A percentile compares a stretch with the other conserved stretches of the same genome.
Conservation (phyloP, 2,888 invertebrate species). For the Zaprionus lineosus region DNA sequence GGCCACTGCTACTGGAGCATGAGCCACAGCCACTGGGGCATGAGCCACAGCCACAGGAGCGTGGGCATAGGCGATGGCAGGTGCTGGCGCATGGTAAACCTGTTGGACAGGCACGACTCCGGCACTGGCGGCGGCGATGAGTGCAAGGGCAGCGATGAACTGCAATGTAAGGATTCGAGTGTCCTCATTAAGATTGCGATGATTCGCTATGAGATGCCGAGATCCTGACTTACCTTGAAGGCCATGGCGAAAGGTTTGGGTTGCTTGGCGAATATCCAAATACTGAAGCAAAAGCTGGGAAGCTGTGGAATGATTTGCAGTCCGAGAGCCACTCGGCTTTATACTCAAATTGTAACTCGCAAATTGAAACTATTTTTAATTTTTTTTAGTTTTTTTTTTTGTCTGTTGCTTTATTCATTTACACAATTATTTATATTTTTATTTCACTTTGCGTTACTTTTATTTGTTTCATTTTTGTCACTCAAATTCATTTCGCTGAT, state of each 20-base stretch:
- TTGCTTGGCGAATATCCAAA: conserved; percentile 38
- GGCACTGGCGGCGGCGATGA: conserved; percentile 71
- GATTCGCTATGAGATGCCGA: too few relatives aligned
- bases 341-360: conserved; percentile 50
- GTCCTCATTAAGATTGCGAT: too few relatives aligned
- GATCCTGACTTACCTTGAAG: conserved; percentile 64
- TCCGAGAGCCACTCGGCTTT: conserved; percentile 46
- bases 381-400: conserved; percentile 4
- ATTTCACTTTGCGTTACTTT: conserved; percentile 24
- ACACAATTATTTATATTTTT: conserved; percentile 2
- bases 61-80: conserved; percentile 57
- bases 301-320: conserved; percentile 70
- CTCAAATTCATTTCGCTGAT: conserved; percentile 46
- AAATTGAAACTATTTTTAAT: conserved; percentile 41
- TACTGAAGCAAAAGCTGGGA: conserved; percentile 49
- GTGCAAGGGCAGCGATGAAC: conserved; percentile 71
- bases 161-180: too few relatives aligned
- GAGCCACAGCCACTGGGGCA: conserved; percentile 45
- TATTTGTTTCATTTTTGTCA: conserved; percentile 62
- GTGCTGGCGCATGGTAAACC: conserved; percentile 52
- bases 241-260: conserved; percentile 59
- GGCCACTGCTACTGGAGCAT: conserved; percentile 30
- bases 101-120: conserved; percentile 70
- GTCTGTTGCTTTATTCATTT: too few relatives aligned
- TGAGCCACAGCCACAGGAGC: conserved; percentile 47